Evolutionary conservation across 2,113 vertebrate species (phyloP).

Genomic region (Melanostigma gelatinosum): DNA sequence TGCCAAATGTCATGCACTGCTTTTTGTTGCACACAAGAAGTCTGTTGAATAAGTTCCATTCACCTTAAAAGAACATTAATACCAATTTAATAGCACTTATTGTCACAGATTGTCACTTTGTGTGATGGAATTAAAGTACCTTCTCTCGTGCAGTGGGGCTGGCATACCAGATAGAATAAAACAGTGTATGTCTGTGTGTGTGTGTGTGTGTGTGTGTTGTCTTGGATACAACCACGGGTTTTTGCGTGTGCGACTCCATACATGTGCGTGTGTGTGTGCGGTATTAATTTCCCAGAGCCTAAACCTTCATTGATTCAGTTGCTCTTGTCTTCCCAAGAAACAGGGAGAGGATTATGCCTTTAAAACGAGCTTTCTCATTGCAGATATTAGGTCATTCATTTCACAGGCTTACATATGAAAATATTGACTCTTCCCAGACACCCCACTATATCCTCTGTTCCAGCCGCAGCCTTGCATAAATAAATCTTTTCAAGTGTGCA

Average conservation of each 20-base stretch:
- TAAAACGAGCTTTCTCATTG: constrained; percentile 81
- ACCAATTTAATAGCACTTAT: constrained; percentile 25
- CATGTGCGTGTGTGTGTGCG: constrained; percentile 45
- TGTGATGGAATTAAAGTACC: background rate
- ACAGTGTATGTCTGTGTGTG: background rate
- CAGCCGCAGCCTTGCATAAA: constrained; percentile 68
- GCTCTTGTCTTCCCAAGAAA: constrained; percentile 72
- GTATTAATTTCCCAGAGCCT: constrained; percentile 75
- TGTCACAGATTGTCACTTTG: constrained; percentile 23
- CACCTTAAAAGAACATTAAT: constrained; percentile 27
- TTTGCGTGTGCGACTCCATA: constrained; percentile 1
- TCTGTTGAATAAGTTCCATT: constrained; percentile 36
- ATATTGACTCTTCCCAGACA: constrained; percentile 85
- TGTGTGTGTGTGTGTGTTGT: constrained; percentile 5
- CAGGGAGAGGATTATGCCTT: constrained; percentile 78
- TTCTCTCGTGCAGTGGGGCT: background rate
- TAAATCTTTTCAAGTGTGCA: constrained; percentile 73
- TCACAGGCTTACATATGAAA: constrained; percentile 84
- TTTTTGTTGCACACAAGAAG: constrained; percentile 55
- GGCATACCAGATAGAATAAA: background rate
- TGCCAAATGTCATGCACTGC: constrained; percentile 64
- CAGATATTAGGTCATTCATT: constrained; percentile 84
- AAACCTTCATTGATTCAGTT: constrained; percentile 80
- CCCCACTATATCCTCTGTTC: constrained; percentile 64
- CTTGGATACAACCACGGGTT: background rate